A percentile compares a stretch with the other conserved stretches of the same genome.
Evolutionary conservation across 2,113 vertebrate genomes (phyloP).

Genomic region (Phycodurus eques): DNA sequence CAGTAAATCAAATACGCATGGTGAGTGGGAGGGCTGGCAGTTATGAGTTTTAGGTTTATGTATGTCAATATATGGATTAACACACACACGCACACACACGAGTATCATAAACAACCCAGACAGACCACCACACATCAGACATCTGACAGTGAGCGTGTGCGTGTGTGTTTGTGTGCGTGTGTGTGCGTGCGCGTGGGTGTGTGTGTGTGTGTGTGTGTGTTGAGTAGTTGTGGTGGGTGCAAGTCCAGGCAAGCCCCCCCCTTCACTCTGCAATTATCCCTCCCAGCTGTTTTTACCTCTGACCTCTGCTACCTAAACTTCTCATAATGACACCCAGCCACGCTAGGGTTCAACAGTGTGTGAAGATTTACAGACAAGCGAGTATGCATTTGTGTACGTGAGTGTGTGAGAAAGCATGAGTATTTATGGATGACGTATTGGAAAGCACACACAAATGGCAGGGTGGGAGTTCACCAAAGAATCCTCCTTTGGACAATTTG

Average conservation of each 20-base stretch:
- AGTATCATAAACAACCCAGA: background rate
- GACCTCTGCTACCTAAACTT: constrained; percentile 47
- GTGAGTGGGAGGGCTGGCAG: no score
- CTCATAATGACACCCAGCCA: constrained; percentile 46
- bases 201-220: background rate
- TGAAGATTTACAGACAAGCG: constrained; percentile 5
- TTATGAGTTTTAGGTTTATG: background rate
- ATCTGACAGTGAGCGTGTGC: background rate
- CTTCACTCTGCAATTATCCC: constrained; percentile 46
- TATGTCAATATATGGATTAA: background rate
- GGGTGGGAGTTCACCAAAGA: constrained; percentile 10
- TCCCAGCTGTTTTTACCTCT: constrained; percentile 54
- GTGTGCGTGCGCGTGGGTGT: background rate
- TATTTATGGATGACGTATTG: background rate
- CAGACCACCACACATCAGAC: no score
- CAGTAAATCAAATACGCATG: no score
- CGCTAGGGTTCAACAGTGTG: constrained; percentile 15
- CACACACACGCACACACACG: background rate
- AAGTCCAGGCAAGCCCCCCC: constrained; percentile 42
- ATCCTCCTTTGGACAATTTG: constrained; percentile 46
- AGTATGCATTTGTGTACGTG: no score
- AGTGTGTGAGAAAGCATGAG: background rate
- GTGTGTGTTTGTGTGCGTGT: background rate
- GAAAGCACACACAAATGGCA: background rate
- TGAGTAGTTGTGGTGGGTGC: constrained; percentile 16